Base-by-base conservation (phyloP, 1,140 invertebrate species). In the Trichogramma pretiosum region DNA sequence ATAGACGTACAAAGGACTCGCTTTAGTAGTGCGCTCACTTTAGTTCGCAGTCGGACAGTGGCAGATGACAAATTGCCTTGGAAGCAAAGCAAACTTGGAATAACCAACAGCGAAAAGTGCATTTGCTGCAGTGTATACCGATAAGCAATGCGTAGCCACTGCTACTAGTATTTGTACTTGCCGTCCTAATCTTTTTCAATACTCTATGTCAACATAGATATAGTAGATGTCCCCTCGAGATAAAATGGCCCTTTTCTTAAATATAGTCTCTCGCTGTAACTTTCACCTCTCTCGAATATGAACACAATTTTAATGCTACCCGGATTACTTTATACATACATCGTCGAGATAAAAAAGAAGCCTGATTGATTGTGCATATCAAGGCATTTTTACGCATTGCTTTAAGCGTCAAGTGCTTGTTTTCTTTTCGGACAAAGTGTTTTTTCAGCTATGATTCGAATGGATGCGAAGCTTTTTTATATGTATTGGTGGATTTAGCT, bases 41-140 rank as follows among this genome's bases (percentile, higher is more conserved):
- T 32, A 26, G 37, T 42, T 50, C 48, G 48, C 54, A 53, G 45
- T 55, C 60, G 43, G 61, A 66, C 62, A 66, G 65, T 65, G 58
- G n/a, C n/a, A n/a, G 63, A 63, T 66, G 64, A 66, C 62, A 66
- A 65, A 66, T 66, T 62, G 61, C 48, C 48, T 46, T 48, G 54
- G 14, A 58, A 55, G 60, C 57, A 61, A 64, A 65, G 64, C 63
- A 62, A 64, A 63, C 63, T 23, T 58, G 55, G 59, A 61, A 16
- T 3, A 19, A 34, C 2, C 7, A 5, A 23, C 2, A 21, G 23
- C 11, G 30, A 16, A 8, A 38, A 48, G 47, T 43, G 47, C 40
- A 49, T 24, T 43, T 34, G 40, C 22, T 41, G 2, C 22, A 22
- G n/a, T 5, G n/a, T n/a, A n/a, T n/a, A n/a, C n/a, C n/a, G n/a